Percentiles rank a stretch among this genome's conserved stretches.
phyloP scores from a whole-genome alignment of 2,113 vertebrate species.

The Ophiodon elongatus region DNA sequence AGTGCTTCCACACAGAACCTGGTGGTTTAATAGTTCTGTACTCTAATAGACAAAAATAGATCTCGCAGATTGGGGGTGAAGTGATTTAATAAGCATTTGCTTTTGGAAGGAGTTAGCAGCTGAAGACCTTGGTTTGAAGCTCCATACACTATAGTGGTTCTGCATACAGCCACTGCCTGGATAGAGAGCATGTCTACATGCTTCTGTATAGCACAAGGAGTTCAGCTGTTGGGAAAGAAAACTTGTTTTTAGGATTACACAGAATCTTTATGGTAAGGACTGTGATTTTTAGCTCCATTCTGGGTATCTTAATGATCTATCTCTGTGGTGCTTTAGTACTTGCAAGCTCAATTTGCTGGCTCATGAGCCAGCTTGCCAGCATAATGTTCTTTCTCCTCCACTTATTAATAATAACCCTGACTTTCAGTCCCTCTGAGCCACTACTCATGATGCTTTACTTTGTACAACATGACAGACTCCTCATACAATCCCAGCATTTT shows the following conservation, averaged over 20 bases:
- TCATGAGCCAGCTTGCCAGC: constrained; percentile 74
- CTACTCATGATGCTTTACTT: constrained; percentile 63
- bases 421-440: constrained; percentile 65
- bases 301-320: constrained; percentile 72
- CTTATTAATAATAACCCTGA: constrained; percentile 76
- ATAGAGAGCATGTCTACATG: not conserved
- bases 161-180: not conserved
- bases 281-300: constrained; percentile 51
- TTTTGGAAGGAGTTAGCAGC: constrained; percentile 23
- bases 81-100: constrained; percentile 37
- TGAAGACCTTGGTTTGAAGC: constrained; percentile 45
- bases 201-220: not conserved
- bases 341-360: constrained; percentile 78
- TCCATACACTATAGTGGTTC: constrained; percentile 9
- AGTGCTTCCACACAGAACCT: constrained; percentile 53
- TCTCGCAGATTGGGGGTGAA: constrained; percentile 41
- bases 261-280: constrained; percentile 13
- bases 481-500: constrained; percentile 40
- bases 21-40: constrained; percentile 42
- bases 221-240: constrained; percentile 18
- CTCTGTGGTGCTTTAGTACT: constrained; percentile 71
- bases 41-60: constrained; percentile 54
- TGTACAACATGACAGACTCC: constrained; percentile 59
- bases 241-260: constrained; percentile 28
- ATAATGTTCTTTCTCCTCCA: constrained; percentile 77